Evolutionary conservation across 2,888 invertebrate species (phyloP), one percentile per base, ranked within the genome.

Genomic region (Heteropelma amictum): DNA sequence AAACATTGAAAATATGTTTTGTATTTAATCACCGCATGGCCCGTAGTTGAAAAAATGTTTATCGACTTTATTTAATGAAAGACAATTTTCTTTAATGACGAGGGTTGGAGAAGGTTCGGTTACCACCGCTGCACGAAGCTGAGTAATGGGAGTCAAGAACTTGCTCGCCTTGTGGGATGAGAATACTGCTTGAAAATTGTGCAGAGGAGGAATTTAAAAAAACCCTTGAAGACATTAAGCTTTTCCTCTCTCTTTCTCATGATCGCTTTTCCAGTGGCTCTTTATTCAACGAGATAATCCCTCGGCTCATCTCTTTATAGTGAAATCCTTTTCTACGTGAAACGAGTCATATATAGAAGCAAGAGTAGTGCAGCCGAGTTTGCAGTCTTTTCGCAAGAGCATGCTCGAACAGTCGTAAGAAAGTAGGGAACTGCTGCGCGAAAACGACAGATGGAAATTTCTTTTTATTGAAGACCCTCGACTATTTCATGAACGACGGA

Each of bases 51-150:
- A 54, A 17, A 63, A 65, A 65, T 49, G 65, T 49, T 35, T 65
- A 60, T 60, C 49, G 30, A 42, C 42, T 38, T 40, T 58, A 72
- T 77, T 56, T 63, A 28, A 33, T 40, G 76, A 73, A 72, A 67
- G 78, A 79, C 82, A 80, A 78, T 80, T 77, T 79, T 79, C 79
- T 81, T 80, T 83, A 84, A 83, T 81, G 83, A 83, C 72, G 47
- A 14, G 33, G 45, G 33, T 45, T 33, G 35, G 38, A 23, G 47
- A 14, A 7, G 10, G 76, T 81, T 81, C 76, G 80, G 79, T 82
- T 82, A 78, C 79, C 79, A 79, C 77, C 77, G 73, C 75, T 79
- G 79, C 80, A 83, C 83, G 82, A 84, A 85, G 82, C 83, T 71
- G 49, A 67, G 56, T 84, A 85, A 85, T 82, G 83, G 83, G 80